These are phyloP conservation scores for Pogona vitticeps DNA, from an alignment of 2,113 vertebrate species.

Conservation along the genomic window DNA sequence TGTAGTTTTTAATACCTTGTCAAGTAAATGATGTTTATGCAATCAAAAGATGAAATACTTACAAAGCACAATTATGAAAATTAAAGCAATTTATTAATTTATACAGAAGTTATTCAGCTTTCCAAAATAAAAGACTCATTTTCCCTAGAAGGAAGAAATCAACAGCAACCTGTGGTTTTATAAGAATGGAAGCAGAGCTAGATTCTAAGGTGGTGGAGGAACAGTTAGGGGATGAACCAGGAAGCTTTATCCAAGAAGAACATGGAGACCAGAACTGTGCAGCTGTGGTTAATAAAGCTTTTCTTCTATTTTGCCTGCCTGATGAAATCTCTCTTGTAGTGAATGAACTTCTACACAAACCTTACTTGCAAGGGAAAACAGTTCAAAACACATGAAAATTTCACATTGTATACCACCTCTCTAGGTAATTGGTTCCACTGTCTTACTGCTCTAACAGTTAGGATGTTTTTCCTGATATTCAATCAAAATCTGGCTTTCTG, in stretches of 20 bases:
- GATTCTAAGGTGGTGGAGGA: not conserved
- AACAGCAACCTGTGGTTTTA: not conserved
- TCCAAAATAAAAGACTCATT: not conserved
- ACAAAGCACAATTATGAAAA: too few relatives aligned
- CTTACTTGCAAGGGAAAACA: not conserved
- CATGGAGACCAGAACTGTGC: not conserved
- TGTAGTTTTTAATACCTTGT: not conserved
- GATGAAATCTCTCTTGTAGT: not conserved
- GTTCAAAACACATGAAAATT: not conserved
- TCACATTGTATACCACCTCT: too few relatives aligned
- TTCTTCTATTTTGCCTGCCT: not conserved
- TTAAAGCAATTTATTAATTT: too few relatives aligned
- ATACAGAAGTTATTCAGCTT: not conserved
- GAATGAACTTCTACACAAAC: not conserved
- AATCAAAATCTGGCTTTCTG: too few relatives aligned
- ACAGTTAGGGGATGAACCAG: not conserved
- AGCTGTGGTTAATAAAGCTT: not conserved
- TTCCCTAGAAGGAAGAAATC: not conserved
- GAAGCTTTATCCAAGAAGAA: not conserved
- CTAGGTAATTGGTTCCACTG: too few relatives aligned
- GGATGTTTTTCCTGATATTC: too few relatives aligned
- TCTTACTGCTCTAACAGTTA: too few relatives aligned
- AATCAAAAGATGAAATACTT: not conserved
- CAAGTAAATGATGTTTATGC: not conserved
- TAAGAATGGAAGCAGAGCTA: not conserved